Percentiles rank a stretch among this genome's conserved stretches.
Conservation (phyloP, 2,888 invertebrate species). For the Drosophila multiciliata region DNA sequence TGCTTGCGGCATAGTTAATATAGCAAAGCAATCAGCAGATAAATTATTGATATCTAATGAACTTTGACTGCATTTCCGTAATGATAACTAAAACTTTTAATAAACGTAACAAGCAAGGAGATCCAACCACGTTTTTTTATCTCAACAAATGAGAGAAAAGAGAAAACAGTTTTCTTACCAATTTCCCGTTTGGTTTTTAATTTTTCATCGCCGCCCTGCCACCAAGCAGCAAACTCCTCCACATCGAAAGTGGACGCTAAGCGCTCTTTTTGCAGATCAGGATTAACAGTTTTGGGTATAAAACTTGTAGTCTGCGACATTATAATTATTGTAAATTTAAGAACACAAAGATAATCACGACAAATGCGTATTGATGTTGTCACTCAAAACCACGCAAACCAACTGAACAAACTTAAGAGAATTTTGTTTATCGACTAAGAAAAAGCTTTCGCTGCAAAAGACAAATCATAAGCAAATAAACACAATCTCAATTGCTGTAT, state of each 20-base stretch:
- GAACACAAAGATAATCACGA: background rate
- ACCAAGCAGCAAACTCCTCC: slow-evolving; percentile 90
- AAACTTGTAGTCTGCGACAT: slow-evolving; percentile 68
- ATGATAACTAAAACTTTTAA: background rate
- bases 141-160: background rate
- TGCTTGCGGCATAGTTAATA: background rate
- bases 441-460: slow-evolving; percentile 48
- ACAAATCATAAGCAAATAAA: background rate
- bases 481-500: background rate
- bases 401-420: slow-evolving; percentile 32
- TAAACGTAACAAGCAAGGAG: background rate
- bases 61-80: slow-evolving; percentile 54
- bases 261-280: slow-evolving; percentile 79
- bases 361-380: slow-evolving; percentile 26
- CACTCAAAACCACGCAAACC: slow-evolving; percentile 33
- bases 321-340: slow-evolving; percentile 5
- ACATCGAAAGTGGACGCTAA: slow-evolving; percentile 87
- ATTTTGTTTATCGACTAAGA: slow-evolving; percentile 10
- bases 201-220: slow-evolving; percentile 91
- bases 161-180: slow-evolving; percentile 43
- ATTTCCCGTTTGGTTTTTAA: slow-evolving; percentile 67
- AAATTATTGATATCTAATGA: slow-evolving; percentile 46
- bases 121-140: slow-evolving; percentile 25
- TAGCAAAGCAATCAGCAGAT: slow-evolving; percentile 12
- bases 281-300: slow-evolving; percentile 72